Evolutionary conservation across 92 coral and sea anemone genomes (phyloP).

Genomic region (Parazoanthus darwini): DNA sequence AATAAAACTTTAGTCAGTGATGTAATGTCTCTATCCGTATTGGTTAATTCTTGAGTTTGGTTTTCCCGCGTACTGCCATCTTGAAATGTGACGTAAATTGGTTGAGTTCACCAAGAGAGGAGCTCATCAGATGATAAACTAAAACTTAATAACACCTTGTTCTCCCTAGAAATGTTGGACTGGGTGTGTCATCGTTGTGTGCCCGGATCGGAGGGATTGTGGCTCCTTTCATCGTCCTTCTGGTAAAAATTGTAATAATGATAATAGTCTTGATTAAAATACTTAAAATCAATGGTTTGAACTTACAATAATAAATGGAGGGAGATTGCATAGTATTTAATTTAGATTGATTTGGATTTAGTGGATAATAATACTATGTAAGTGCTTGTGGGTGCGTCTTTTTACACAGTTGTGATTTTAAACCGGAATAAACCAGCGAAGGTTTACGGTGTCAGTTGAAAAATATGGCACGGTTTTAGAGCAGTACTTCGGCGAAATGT

Average conservation of each 20-base stretch:
- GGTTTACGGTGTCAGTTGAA: neutral
- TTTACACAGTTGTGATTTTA: neutral
- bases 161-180: slow-evolving; percentile 25
- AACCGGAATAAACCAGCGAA: neutral
- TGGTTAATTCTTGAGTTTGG: no score
- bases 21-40: no score
- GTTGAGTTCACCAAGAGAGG: no score
- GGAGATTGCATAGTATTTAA: no score
- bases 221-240: slow-evolving; percentile 38
- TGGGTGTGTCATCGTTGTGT: slow-evolving; percentile 34
- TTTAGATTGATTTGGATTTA: no score
- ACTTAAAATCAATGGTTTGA: no score
- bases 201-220: slow-evolving; percentile 42
- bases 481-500: neutral
- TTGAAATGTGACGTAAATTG: no score
- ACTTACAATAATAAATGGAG: no score
- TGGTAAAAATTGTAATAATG: neutral
- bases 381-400: neutral
- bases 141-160: neutral
- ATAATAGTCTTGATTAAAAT: no score
- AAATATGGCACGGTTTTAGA: neutral
- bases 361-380: neutral
- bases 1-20: no score
- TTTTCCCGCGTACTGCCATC: no score
- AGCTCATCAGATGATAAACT: no score